phyloP scores from a whole-genome alignment of 2,113 vertebrate genomes.

The Silurus glanis region DNA sequence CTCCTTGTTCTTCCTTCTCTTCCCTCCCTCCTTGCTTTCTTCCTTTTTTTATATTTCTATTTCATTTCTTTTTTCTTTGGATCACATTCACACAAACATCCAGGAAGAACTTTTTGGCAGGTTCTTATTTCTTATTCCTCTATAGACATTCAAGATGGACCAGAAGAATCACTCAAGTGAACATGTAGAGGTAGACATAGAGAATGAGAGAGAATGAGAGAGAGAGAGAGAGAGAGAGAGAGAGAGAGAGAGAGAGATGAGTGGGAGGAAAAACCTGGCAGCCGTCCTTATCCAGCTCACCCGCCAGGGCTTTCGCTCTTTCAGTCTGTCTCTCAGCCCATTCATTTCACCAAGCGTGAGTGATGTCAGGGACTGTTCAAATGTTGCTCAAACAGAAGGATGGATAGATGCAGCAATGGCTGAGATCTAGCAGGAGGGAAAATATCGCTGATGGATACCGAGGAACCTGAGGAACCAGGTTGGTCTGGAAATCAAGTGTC shows the following conservation, averaged over 20 bases:
- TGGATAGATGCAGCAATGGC: background rate
- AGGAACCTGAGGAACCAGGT: constrained; percentile 36
- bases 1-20: constrained; percentile 8
- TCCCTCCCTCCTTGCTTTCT: constrained; percentile 18
- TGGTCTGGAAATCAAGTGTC: background rate
- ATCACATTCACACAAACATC: background rate
- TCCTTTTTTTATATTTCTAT: background rate
- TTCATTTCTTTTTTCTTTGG: background rate
- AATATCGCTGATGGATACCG: constrained; percentile 15
- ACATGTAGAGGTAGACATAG: constrained; percentile 21
- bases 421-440: background rate
- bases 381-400: background rate
- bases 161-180: background rate
- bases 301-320: constrained; percentile 19
- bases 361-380: constrained; percentile 15
- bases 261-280: constrained; percentile 62
- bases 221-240: constrained; percentile 17
- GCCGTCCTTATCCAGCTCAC: constrained; percentile 45
- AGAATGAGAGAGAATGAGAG: constrained; percentile 26
- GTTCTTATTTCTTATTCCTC: constrained; percentile 28
- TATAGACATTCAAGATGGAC: background rate
- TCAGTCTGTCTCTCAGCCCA: constrained; percentile 43
- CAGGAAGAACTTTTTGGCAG: constrained; percentile 29
- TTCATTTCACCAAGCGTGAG: background rate
- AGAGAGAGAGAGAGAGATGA: constrained; percentile 40